Evolutionary conservation across 2,888 invertebrate genomes (phyloP).

Genomic region (Oxytorus armatus): DNA sequence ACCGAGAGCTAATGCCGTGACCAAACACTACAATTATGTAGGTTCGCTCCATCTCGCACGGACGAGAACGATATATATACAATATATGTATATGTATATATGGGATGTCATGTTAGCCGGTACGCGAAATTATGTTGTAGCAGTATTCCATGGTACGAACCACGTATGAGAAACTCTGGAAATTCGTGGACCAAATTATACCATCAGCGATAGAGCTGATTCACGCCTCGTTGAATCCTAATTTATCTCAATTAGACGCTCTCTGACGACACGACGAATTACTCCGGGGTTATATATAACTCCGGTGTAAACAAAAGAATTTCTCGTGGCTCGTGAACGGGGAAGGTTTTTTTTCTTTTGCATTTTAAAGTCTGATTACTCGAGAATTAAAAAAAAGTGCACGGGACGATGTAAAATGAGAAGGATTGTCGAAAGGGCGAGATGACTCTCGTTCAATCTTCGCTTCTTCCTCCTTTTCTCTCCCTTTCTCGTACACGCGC

Average conservation of each 20-base stretch:
- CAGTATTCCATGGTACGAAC: background rate
- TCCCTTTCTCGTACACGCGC: background rate
- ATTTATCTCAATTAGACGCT: conserved; percentile 45
- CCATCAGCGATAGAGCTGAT: conserved; percentile 5
- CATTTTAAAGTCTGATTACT: background rate
- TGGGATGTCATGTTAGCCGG: background rate
- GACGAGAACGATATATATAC: no score
- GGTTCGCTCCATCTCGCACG: conserved; percentile 11
- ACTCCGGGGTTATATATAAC: conserved; percentile 8
- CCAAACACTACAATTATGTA: conserved; percentile 42
- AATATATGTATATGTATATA: background rate
- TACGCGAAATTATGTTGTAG: background rate
- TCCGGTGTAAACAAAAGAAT: conserved; percentile 11
- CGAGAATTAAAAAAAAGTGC: conserved; percentile 33
- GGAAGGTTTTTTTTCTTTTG: conserved; percentile 12
- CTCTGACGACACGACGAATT: conserved; percentile 23
- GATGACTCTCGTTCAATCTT: conserved; percentile 19
- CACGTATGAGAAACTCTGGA: conserved; percentile 4
- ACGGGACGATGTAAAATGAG: conserved; percentile 7
- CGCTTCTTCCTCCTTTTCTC: background rate
- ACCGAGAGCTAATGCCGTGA: conserved; percentile 24
- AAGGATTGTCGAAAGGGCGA: conserved; percentile 28
- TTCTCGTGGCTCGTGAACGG: conserved; percentile 3
- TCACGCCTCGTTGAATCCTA: conserved; percentile 30
- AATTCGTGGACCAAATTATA: conserved; percentile 17